phyloP scores from a whole-genome alignment of 2,797 vertebrate genomes.

The Gorsachius magnificus region DNA sequence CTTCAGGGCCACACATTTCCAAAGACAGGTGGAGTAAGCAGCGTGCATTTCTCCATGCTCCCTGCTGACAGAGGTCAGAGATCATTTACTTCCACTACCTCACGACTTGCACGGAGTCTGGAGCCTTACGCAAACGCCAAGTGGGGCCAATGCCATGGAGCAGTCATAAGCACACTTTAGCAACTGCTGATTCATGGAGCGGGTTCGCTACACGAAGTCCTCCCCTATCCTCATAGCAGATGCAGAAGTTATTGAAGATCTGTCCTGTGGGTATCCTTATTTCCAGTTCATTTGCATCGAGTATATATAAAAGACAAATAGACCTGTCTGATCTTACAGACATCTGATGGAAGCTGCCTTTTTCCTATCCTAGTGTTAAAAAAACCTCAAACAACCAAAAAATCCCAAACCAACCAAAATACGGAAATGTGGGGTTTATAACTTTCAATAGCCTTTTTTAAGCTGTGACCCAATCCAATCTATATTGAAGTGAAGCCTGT shows the following conservation, averaged over 20 bases:
- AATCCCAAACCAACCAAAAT: no score
- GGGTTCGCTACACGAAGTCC: not conserved
- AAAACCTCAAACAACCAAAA: not conserved
- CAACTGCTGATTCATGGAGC: not conserved
- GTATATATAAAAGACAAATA: not conserved
- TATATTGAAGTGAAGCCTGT: not conserved
- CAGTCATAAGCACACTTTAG: not conserved
- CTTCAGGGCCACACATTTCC: not conserved
- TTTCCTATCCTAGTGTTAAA: not conserved
- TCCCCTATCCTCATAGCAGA: not conserved
- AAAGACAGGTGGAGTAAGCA: constrained; percentile 54
- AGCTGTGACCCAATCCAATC: not conserved
- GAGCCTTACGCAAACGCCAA: not conserved
- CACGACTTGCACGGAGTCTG: not conserved
- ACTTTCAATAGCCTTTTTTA: not conserved
- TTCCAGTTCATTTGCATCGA: not conserved
- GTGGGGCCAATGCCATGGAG: not conserved
- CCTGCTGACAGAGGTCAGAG: not conserved
- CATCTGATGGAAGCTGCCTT: not conserved
- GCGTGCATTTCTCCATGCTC: not conserved
- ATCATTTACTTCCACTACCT: constrained; percentile 14
- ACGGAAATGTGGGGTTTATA: not conserved
- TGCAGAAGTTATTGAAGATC: not conserved
- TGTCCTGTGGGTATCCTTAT: not conserved
- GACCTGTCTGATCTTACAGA: not conserved